Evolutionary conservation across 64 coral and sea anemone genomes (phyloP).

Genomic region (Pocillopora damicornis): DNA sequence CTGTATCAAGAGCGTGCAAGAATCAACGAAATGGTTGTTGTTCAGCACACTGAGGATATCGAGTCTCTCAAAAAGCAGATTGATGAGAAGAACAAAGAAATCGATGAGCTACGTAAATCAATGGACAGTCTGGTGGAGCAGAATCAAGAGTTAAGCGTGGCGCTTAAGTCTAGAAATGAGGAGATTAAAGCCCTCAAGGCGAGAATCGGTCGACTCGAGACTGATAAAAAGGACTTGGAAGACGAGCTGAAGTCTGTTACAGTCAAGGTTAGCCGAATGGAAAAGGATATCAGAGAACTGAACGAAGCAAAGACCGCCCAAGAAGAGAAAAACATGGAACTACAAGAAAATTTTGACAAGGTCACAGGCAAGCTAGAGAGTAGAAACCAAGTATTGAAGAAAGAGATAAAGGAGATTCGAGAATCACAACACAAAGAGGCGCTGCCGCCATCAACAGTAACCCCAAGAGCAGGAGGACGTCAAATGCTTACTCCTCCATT

Average conservation of each 20-base stretch:
- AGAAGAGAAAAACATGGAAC: conserved; percentile 17
- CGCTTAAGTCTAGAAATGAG: conserved; percentile 18
- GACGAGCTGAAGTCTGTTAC: conserved; percentile 28
- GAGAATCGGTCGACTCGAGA: conserved; percentile 31
- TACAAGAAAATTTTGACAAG: conserved; percentile 25
- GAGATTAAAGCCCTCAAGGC: conserved; percentile 23
- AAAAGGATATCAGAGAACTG: conserved; percentile 29
- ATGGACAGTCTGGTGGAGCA: conserved; percentile 15
- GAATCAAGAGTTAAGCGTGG: conserved; percentile 22
- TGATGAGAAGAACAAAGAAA: conserved; percentile 27
- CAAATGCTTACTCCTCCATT: background rate
- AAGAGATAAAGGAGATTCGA: conserved; percentile 16
- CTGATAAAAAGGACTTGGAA: conserved; percentile 29
- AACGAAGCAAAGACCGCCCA: background rate
- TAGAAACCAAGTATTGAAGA: conserved; percentile 11
- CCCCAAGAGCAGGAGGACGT: background rate
- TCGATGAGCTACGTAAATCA: background rate
- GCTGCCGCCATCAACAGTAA: background rate
- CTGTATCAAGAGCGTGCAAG: background rate
- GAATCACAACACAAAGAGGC: conserved; percentile 10
- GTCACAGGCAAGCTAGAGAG: background rate
- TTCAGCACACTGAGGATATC: conserved; percentile 8
- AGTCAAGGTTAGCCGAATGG: conserved; percentile 17
- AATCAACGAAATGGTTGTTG: background rate
- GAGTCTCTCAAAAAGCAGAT: conserved; percentile 7